Conservation (phyloP, 2,888 invertebrate species). For the Yponomeuta plumbellus region DNA sequence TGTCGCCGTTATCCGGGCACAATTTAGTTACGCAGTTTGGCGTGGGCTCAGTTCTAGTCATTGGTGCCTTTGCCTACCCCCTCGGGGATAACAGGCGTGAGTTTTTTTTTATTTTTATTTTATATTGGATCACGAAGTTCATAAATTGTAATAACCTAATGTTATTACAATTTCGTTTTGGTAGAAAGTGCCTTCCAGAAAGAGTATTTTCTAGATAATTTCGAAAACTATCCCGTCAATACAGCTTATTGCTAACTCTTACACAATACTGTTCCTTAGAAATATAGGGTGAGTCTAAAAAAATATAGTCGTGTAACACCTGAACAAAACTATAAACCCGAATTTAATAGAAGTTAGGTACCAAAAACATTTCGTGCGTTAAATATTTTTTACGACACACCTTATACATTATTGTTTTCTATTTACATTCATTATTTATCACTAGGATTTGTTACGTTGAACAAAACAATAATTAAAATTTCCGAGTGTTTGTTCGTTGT, state of each 20-base stretch:
- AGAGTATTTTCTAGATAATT: conserved; percentile 1
- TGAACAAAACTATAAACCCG: not conserved
- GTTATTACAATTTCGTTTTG: not conserved
- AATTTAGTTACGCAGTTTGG: too few species aligned
- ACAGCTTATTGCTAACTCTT: not conserved
- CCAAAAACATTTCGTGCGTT: not conserved
- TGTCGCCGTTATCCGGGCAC: too few species aligned
- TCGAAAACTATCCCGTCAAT: not conserved
- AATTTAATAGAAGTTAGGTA: not conserved
- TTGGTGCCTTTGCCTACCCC: too few species aligned
- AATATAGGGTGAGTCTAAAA: not conserved
- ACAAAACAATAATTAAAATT: not conserved
- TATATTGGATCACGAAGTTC: too few species aligned
- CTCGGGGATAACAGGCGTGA: too few species aligned
- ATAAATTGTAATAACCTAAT: too few species aligned
- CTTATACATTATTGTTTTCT: not conserved
- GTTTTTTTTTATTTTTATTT: too few species aligned
- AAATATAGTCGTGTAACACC: not conserved
- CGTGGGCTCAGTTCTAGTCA: too few species aligned
- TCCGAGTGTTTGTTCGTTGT: not conserved
- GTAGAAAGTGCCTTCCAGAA: not conserved
- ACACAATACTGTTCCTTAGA: not conserved
- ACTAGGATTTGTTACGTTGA: conserved; percentile 19
- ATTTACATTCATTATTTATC: not conserved
- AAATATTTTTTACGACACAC: not conserved